Evolutionary conservation across 2,888 invertebrate species (phyloP).

Genomic region (Amphipoea oculea): DNA sequence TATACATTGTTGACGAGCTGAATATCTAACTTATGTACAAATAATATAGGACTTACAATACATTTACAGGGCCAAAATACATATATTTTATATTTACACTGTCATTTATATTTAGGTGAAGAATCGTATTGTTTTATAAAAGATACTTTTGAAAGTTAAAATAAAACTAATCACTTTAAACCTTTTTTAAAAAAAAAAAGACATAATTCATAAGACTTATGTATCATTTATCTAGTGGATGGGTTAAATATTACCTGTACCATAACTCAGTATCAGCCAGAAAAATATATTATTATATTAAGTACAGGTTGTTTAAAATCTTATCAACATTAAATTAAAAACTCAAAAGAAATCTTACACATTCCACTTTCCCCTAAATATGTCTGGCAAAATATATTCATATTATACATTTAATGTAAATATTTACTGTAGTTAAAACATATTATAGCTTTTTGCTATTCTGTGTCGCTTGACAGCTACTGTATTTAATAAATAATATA

Average conservation of each 20-base stretch:
- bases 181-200: not conserved
- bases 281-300: no score
- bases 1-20: conserved; percentile 48
- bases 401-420: conserved; percentile 40
- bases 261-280: not conserved
- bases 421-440: conserved; percentile 32
- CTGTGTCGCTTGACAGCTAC: conserved; percentile 41
- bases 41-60: conserved; percentile 38
- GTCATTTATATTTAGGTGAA: conserved; percentile 41
- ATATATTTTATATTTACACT: conserved; percentile 50
- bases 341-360: not conserved
- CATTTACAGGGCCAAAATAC: conserved; percentile 51
- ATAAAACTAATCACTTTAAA: not conserved
- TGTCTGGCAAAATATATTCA: conserved; percentile 28
- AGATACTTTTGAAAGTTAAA: not conserved
- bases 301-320: no score
- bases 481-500: conserved; percentile 40
- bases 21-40: conserved; percentile 58
- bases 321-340: no score
- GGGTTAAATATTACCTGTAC: not conserved
- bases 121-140: not conserved
- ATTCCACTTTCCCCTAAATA: conserved; percentile 29
- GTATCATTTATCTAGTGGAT: not conserved
- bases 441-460: conserved; percentile 62
- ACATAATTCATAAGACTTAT: no score